Base-by-base conservation (phyloP, 2,888 invertebrate species). In the Drosophila cognata region DNA sequence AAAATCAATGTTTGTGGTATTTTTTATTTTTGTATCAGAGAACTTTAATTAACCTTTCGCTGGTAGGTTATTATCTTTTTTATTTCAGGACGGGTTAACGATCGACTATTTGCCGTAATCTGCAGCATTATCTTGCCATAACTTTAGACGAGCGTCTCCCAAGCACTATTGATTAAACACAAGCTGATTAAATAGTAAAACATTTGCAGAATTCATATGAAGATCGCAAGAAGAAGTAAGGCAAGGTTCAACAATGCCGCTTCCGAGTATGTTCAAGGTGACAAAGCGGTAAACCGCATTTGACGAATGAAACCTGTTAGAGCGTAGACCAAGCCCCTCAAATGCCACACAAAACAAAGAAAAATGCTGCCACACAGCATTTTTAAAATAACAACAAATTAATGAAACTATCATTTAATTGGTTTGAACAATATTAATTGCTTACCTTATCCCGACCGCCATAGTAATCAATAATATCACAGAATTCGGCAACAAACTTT, bases 401-500 rank as follows among this genome's bases (percentile, higher is more conserved):
- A 6, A 25, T 43, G 2, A 53, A 43, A 48, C 1, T 6, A 28
- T 35, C 7, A 48, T 13, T 50, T 11, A 71, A 31, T 13, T 46
- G 16, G 38, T 33, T 28, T 7, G 2, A 16, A 25, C 4, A 25
- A 16, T 28, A 16, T 46, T 18, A 21, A n/a, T 5, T 53, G 62
- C 88, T 93, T 94, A 96, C 96, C 95, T 97, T 97, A 94, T 98
- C 97, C 91, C 97, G 95, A n/a, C 97, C 97, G 91, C 95, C 95
- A 91, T 97, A 97, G 56, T 96, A 96, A 77, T 97, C 96, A 81
- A 98, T 94, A 90, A 96, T 94, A 89, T 95, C 95, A 92, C 96
- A 96, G 91, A 96, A 94, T 94, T 95, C 95, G 91, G 94, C 86
- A n/a, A 92, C 81, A 81, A 84, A 84, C 73, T 93, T 91, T 43